Conservation (phyloP, 2,797 vertebrate species). For the Poecilia picta region DNA sequence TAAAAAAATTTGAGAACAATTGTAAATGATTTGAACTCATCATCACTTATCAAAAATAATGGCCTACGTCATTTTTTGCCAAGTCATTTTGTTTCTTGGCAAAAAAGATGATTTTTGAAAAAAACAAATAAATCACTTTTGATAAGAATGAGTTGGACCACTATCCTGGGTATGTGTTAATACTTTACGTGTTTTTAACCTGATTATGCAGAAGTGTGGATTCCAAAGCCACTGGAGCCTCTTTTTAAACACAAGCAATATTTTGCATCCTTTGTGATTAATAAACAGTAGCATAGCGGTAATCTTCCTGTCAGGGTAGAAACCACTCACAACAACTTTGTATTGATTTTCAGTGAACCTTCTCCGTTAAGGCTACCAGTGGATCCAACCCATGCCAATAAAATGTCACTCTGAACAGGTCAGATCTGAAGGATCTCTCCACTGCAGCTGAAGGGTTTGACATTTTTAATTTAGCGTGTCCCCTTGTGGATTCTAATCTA, state of each 20-base stretch:
- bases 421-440: neutral
- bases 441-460: neutral
- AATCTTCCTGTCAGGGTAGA: neutral
- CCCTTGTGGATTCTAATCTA: neutral
- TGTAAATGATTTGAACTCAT: neutral
- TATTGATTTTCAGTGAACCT: neutral
- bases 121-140: no score
- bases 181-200: neutral
- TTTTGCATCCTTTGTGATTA: neutral
- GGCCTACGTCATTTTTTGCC: no score
- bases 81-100: no score
- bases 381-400: neutral
- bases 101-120: no score
- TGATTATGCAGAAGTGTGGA: neutral
- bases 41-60: no score
- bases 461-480: neutral
- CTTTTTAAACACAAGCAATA: neutral
- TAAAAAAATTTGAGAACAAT: constrained; percentile 42
- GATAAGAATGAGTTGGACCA: no score
- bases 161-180: no score
- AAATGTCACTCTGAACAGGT: neutral
- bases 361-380: no score
- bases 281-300: neutral
- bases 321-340: constrained; percentile 1
- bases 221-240: neutral